Evolutionary conservation across 2,888 invertebrate genomes (phyloP), one percentile per base, ranked within the genome.

Genomic region (Habroteleia sp.): DNA sequence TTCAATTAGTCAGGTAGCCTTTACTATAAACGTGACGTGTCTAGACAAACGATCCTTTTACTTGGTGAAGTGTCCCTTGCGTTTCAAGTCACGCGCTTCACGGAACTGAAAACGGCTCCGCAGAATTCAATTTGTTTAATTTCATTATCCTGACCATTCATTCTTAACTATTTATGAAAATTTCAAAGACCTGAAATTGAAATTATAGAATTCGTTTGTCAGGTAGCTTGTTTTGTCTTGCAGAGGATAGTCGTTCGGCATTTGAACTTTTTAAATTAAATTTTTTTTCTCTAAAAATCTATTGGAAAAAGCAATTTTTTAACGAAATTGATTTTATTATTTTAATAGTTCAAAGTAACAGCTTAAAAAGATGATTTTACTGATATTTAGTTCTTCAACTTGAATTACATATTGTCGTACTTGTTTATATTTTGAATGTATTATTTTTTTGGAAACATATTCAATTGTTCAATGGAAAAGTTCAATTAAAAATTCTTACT

Each of bases 61-160:
- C 42, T 60, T 31, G 14, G 33, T 27, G 11, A 44, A 33, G 42
- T 39, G 52, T 44, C 42, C 48, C 35, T 63, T 65, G 56, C 48
- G 14, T 73, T 73, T 58, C 65, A 56, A 73, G 65, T 73, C 63
- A 73, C 65, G 73, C 65, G 54, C 62, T 31, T 39, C 42, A 54
- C 46, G 27, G 52, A 62, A 69, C 20, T 50, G 46, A 62, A 44
- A 54, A 62, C 42, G 62, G 25, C 71, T 50, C 33, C 56, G n/a
- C 27, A 37, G 37, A 48, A 71, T 71, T 56, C 56, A 71, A 62
- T 71, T 39, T 71, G 62, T 71, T 63, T 54, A 54, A 52, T 56
- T 71, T 71, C 71, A 71, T 71, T 63, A 44, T 41, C 42, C 50
- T 7, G 35, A 16, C 5, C 41, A 35, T 65, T 54, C 44, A 42